Evolutionary conservation across 1,140 invertebrate genomes (phyloP).

Genomic region (Latrodectus geometricus): DNA sequence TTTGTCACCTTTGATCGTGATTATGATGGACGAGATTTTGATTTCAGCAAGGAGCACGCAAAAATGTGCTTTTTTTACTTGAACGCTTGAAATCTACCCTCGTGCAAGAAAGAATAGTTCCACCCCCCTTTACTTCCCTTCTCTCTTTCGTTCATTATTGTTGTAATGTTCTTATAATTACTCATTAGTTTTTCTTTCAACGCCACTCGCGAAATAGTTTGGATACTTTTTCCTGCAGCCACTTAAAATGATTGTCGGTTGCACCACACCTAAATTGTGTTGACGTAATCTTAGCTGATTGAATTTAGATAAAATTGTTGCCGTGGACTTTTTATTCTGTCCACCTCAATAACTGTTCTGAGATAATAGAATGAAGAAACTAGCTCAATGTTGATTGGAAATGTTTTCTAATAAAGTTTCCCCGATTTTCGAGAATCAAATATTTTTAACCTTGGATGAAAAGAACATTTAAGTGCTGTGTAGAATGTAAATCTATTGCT

Average conservation of each 20-base stretch:
- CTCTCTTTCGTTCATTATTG: slow-evolving; percentile 5
- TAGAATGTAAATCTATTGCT: too few species aligned
- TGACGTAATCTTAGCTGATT: slow-evolving; percentile 22
- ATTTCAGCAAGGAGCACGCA: not conserved
- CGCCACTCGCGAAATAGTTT: not conserved
- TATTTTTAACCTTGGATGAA: too few species aligned
- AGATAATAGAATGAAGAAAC: not conserved
- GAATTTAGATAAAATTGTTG: slow-evolving; percentile 43
- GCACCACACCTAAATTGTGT: slow-evolving; percentile 17
- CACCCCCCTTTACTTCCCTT: not conserved
- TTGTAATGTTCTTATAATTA: slow-evolving; percentile 30
- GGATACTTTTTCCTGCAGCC: not conserved
- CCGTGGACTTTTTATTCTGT: not conserved
- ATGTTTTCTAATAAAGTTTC: too few species aligned
- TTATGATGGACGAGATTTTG: slow-evolving; percentile 35
- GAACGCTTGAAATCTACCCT: not conserved
- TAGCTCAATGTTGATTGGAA: too few species aligned
- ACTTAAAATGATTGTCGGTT: not conserved
- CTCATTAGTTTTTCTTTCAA: slow-evolving; percentile 24
- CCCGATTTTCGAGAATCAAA: too few species aligned
- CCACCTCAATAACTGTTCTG: not conserved
- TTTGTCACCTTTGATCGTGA: slow-evolving; percentile 4
- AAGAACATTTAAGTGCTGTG: too few species aligned
- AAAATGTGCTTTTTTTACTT: not conserved
- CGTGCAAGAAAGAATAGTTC: not conserved